phyloP scores from a whole-genome alignment of 2,797 vertebrate genomes.

The Dendrocincla fuliginosa region DNA sequence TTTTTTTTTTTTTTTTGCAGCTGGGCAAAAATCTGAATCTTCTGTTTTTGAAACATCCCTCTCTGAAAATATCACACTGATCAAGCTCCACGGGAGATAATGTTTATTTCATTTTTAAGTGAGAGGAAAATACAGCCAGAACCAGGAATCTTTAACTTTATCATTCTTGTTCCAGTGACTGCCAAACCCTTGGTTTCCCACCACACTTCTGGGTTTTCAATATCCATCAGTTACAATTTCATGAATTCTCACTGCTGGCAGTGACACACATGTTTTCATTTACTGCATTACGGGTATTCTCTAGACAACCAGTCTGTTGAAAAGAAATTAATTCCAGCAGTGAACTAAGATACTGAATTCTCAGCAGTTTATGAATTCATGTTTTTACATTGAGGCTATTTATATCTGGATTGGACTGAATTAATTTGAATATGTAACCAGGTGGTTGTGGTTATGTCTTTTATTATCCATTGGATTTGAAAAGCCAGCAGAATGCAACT shows the following conservation, averaged over 20 bases:
- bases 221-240: conserved; percentile 7
- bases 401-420: conserved; percentile 59
- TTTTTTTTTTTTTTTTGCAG: background rate
- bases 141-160: conserved; percentile 24
- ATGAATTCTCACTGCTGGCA: conserved; percentile 25
- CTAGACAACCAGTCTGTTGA: conserved; percentile 71
- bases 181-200: conserved; percentile 25
- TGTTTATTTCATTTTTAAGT: background rate
- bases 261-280: conserved; percentile 71
- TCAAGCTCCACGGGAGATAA: background rate
- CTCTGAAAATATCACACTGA: background rate
- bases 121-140: background rate
- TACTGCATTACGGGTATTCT: conserved; percentile 68
- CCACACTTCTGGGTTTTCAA: background rate
- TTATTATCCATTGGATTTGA: conserved; percentile 16
- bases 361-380: conserved; percentile 72
- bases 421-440: conserved; percentile 66
- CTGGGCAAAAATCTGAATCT: background rate
- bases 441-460: conserved; percentile 58
- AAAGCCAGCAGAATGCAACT: conserved; percentile 46
- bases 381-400: conserved; percentile 69
- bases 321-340: conserved; percentile 77
- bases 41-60: background rate
- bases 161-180: background rate
- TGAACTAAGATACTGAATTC: conserved; percentile 69